Evolutionary conservation across 2,113 vertebrate species (phyloP), one percentile per base, ranked within the genome.

Genomic region (Struthidea cinerea): DNA sequence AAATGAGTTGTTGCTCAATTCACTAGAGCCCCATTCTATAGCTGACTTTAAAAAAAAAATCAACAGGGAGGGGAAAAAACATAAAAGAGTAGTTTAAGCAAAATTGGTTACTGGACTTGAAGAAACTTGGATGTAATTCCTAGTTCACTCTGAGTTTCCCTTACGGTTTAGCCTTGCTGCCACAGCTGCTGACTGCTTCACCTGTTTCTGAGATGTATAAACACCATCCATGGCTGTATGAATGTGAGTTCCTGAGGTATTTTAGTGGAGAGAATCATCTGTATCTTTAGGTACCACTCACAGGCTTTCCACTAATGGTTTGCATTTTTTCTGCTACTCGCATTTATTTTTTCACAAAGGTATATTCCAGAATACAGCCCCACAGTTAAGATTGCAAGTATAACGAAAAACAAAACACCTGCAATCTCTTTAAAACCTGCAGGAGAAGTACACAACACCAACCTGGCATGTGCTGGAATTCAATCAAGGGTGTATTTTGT

Each of bases 1-100:
- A 95, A 96, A 94, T 86, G 92, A 96, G 88, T n/a, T 88, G 87
- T 82, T 90, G 88, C 80, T 90, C 83, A 94, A 83, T 93, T 84
- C 96, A 91, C 93, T 49, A 90, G 75, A 93, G 86, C 23, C 82
- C 69, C 75, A 46, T 63, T 94, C 71, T 84, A 30, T 21, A 94
- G 79, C 42, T 59, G 50, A 90, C 68, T 89, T 67, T 3, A 22
- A 17, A 60, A 69, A 75, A 55, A 56, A 50, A 60, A 46, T 70
- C 49, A 84, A 20, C 22, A 63, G 50, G 79, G 61, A 33, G 23
- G 19, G 24, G 10, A 49, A 73, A 46, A 75, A 64, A 27, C 71
- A 77, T 67, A 44, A 76, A 88, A 88, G 67, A 63, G n/a, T 59
- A 86, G 71, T 61, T 65, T 57, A 77, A 77, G 68, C 26, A 96